These are phyloP conservation scores for Stratiomys singularior DNA, from an alignment of 2,888 invertebrate genomes.

Conservation along the genomic window DNA sequence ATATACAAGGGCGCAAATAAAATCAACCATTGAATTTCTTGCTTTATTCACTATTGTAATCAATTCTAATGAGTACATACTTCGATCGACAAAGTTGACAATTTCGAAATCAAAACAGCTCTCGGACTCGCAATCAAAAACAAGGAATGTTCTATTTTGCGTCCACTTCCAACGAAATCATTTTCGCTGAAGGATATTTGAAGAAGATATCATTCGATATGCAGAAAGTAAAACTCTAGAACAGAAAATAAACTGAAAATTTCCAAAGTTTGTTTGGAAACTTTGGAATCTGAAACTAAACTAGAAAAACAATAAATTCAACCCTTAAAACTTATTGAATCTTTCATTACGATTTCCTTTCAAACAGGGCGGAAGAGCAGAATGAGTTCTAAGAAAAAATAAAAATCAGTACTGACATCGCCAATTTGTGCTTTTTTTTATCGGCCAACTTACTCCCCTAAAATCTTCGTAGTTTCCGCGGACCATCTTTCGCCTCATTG, in stretches of 20 bases:
- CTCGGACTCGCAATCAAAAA: no score
- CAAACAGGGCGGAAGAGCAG: neutral
- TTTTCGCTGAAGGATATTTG: slow-evolving; percentile 1
- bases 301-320: slow-evolving; percentile 31
- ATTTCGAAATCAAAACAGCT: no score
- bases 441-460: neutral
- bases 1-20: no score
- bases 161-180: neutral
- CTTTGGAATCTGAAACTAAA: neutral
- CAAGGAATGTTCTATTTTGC: neutral
- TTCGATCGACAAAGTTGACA: no score
- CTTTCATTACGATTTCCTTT: slow-evolving; percentile 30
- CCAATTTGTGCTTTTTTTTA: neutral
- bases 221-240: neutral
- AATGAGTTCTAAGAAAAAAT: neutral
- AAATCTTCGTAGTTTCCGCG: neutral
- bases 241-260: slow-evolving; percentile 18
- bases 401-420: neutral
- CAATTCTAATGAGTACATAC: no score
- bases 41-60: no score
- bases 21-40: no score
- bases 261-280: slow-evolving; percentile 12
- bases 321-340: slow-evolving; percentile 26
- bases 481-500: neutral
- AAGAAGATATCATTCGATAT: slow-evolving; percentile 19